Base-by-base conservation (phyloP, 2,888 invertebrate species). In the Ptilodon capucinus region DNA sequence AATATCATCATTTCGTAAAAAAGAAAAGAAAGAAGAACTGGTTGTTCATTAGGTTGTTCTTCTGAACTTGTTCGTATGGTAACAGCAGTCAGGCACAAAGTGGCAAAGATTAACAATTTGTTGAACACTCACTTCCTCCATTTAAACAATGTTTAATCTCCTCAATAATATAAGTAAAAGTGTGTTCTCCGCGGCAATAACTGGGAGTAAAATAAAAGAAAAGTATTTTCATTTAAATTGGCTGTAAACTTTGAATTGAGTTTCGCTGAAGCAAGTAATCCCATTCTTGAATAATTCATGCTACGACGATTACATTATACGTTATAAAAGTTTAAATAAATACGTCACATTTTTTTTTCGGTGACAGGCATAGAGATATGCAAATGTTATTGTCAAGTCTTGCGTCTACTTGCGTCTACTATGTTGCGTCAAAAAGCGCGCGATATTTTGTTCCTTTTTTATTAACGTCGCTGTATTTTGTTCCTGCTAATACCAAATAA, bases 211-310 rank as follows among this genome's bases (percentile, higher is more conserved):
- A 13, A 19, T 2, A 18, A 36, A 36, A 60, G 67, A 71, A 70
- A 69, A 68, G 62, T 61, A 73, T 71, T 83, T 83, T 82, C 77
- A 84, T 84, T 79, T 79, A 79, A 76, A 80, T 77, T 73, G 72
- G 59, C 73, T 72, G 68, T 69, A 73, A 79, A 81, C 73, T 81
- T 81, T 68, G 75, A 75, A 78, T 80, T 73, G 80, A 81, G 74
- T 81, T 79, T 76, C 71, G 74, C 74, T 76, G 71, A 76, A 78
- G 72, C 75, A 64, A 71, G 74, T 74, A 74, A 79, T 79, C 73
- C 68, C 70, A 73, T 76, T 77, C 67, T 55, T 78, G 74, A 72
- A 74, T 73, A 59, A 73, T 73, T 73, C 68, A 73, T 73, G 54
- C 54, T 55, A 62, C 63, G 66, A 59, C 54, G 59, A 64, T 68